A percentile compares a stretch with the other conserved stretches of the same genome.
Evolutionary conservation across 23 tunicate species (phyloP).

Genomic region (Halocynthia roretzi): DNA sequence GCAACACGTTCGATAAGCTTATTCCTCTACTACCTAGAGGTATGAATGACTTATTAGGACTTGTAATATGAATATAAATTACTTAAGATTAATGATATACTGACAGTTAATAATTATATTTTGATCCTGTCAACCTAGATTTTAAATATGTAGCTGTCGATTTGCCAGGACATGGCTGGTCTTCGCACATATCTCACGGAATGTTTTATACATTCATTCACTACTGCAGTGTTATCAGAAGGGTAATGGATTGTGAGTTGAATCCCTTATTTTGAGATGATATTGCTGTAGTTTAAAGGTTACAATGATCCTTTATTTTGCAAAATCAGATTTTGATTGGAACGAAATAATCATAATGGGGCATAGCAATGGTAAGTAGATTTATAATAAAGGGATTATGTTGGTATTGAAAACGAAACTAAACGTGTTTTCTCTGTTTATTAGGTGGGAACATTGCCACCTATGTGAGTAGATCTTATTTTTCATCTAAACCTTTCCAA

Average conservation of each 20-base stretch:
- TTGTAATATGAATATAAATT: background rate
- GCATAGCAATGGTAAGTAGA: conserved; percentile 62
- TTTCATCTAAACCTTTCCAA: background rate
- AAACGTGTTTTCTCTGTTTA: background rate
- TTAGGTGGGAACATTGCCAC: conserved; percentile 20
- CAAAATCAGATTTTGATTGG: conserved; percentile 46
- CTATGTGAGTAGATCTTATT: conserved; percentile 4
- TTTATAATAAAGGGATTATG: background rate
- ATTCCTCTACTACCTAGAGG: conserved; percentile 62
- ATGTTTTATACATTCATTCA: conserved; percentile 21
- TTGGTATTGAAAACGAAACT: background rate
- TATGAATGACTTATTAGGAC: conserved; percentile 11
- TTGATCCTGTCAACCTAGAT: conserved; percentile 18
- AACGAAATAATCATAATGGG: conserved; percentile 27
- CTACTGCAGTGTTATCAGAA: conserved; percentile 31
- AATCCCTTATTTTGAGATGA: background rate
- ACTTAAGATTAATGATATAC: background rate
- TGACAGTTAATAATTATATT: background rate
- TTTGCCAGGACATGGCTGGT: conserved; percentile 71
- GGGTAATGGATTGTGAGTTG: conserved; percentile 41
- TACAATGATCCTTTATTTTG: background rate
- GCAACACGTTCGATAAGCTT: conserved; percentile 58
- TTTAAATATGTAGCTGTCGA: conserved; percentile 52
- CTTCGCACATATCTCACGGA: conserved; percentile 54
- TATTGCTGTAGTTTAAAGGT: background rate